Percentiles rank a stretch among this genome's conserved stretches.
phyloP scores from a whole-genome alignment of 2,888 invertebrate species.

The Chrysotoxum bicinctum region DNA sequence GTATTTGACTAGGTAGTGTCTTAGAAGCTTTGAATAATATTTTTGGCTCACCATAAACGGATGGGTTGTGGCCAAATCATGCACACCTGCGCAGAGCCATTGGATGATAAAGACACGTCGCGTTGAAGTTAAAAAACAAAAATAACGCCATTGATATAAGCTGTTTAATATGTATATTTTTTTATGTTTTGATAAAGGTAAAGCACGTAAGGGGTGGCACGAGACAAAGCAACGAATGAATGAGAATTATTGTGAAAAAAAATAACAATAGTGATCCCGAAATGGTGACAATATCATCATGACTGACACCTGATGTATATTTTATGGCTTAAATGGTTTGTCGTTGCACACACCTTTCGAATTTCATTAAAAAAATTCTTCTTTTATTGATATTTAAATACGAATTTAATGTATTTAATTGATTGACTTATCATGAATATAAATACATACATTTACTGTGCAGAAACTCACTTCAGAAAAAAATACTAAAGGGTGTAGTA shows the following conservation, averaged over 20 bases:
- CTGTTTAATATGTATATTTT: slow-evolving; percentile 57
- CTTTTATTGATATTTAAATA: slow-evolving; percentile 69
- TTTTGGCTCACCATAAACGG: slow-evolving; percentile 49
- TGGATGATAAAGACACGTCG: slow-evolving; percentile 37
- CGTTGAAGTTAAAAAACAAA: slow-evolving; percentile 7
- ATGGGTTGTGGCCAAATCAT: slow-evolving; percentile 19
- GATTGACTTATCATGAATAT: slow-evolving; percentile 62
- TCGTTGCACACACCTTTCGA: slow-evolving; percentile 68
- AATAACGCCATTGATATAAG: slow-evolving; percentile 50
- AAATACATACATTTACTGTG: slow-evolving; percentile 52
- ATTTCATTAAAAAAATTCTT: slow-evolving; percentile 65
- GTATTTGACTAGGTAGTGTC: not conserved
- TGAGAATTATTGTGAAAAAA: slow-evolving; percentile 40
- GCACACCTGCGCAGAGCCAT: slow-evolving; percentile 60
- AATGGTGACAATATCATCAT: slow-evolving; percentile 68
- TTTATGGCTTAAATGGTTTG: slow-evolving; percentile 71
- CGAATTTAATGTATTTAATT: slow-evolving; percentile 67
- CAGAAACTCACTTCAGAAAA: slow-evolving; percentile 25
- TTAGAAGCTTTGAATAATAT: not conserved
- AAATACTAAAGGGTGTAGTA: not conserved
- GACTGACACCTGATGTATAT: slow-evolving; percentile 71
- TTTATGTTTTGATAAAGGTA: slow-evolving; percentile 39
- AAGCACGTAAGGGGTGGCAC: slow-evolving; percentile 37
- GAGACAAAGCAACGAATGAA: slow-evolving; percentile 34
- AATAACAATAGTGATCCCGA: slow-evolving; percentile 47